phyloP scores from a whole-genome alignment of 2,797 vertebrate species.

The Apogon talboti region DNA sequence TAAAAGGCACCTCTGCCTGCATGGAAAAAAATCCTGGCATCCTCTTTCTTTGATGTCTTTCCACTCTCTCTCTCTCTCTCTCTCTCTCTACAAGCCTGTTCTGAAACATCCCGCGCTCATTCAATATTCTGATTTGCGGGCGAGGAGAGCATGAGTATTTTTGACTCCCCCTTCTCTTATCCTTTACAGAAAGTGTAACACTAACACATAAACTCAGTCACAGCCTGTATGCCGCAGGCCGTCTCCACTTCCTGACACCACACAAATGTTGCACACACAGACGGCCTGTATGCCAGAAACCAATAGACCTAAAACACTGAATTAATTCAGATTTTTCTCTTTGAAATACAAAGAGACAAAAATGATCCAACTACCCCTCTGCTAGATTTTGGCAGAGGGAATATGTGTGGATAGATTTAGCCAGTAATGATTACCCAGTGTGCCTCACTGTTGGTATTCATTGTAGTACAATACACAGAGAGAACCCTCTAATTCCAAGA shows the following conservation, averaged over 20 bases:
- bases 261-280: slow-evolving; percentile 10
- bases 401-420: slow-evolving; percentile 9
- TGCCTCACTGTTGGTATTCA: not conserved
- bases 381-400: not conserved
- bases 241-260: not conserved
- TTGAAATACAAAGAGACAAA: slow-evolving; percentile 6
- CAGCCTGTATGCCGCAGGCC: slow-evolving; percentile 6
- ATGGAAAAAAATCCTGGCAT: slow-evolving; percentile 30
- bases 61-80: slow-evolving; percentile 19
- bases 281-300: slow-evolving; percentile 4
- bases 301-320: not conserved
- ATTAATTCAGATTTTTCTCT: slow-evolving; percentile 17
- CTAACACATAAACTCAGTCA: slow-evolving; percentile 34
- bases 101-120: slow-evolving; percentile 50
- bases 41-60: slow-evolving; percentile 73
- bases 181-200: slow-evolving; percentile 34
- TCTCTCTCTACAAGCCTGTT: slow-evolving; percentile 21
- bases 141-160: slow-evolving; percentile 20
- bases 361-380: not conserved
- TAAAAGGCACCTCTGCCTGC: slow-evolving; percentile 45
- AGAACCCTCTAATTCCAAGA: slow-evolving; percentile 5
- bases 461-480: slow-evolving; percentile 19
- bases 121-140: slow-evolving; percentile 50
- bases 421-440: not conserved
- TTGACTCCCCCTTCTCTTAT: slow-evolving; percentile 1